Percentiles rank a stretch among this genome's conserved stretches.
Evolutionary conservation across 2,888 invertebrate genomes (phyloP).

Genomic region (Trachelus iudaicus): DNA sequence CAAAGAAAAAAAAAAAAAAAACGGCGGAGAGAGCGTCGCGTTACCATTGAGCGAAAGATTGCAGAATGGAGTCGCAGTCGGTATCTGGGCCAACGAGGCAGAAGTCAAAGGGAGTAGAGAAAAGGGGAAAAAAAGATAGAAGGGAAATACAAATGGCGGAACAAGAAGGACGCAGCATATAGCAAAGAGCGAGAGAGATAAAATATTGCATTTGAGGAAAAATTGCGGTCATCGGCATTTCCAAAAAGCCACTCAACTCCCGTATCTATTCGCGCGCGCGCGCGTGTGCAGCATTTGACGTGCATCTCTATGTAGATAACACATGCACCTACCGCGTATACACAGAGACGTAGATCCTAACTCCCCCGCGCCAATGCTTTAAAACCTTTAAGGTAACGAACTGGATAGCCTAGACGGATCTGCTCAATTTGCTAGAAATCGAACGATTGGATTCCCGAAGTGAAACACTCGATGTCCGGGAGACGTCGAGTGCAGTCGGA

Average conservation of each 20-base stretch:
- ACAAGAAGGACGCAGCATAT: constrained; percentile 24
- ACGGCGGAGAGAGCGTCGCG: neutral
- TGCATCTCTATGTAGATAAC: neutral
- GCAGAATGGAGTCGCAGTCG: neutral
- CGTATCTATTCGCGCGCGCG: neutral
- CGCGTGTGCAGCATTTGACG: too few relatives aligned
- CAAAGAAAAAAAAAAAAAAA: too few relatives aligned
- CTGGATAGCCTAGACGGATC: neutral
- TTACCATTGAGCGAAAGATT: neutral
- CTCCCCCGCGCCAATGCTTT: neutral
- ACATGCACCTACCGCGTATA: neutral
- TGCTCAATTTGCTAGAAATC: neutral
- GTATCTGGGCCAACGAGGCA: neutral
- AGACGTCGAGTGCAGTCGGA: neutral
- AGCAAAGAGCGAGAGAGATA: constrained; percentile 11
- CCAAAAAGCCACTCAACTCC: neutral
- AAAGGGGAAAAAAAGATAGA: neutral
- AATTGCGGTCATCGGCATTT: neutral
- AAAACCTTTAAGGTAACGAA: neutral
- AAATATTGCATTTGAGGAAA: neutral
- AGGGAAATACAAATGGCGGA: constrained; percentile 12
- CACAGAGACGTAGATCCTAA: too few relatives aligned
- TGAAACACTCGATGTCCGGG: neutral
- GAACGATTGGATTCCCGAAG: neutral
- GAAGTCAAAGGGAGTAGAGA: neutral